These are phyloP conservation scores for Macrotrachela quadricornifera DNA, from an alignment of 1,140 invertebrate species.

Conservation along the genomic window DNA sequence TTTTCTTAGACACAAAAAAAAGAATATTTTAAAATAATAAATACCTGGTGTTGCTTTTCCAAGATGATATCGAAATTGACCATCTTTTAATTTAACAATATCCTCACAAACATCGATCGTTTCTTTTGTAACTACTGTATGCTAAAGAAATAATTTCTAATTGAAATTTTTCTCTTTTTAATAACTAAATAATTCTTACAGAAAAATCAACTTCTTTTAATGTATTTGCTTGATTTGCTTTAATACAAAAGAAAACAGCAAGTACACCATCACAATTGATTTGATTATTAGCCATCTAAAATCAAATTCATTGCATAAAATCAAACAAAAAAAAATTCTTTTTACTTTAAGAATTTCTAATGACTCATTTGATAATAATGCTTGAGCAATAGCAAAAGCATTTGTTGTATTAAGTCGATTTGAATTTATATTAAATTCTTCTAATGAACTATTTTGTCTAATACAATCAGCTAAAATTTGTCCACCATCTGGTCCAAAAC, in stretches of 20 bases:
- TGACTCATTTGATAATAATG: slow-evolving; percentile 21
- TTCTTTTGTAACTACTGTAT: too few relatives aligned
- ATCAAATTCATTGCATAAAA: background rate
- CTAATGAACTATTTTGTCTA: slow-evolving; percentile 17
- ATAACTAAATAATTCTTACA: slow-evolving; percentile 17
- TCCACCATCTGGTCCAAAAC: slow-evolving; percentile 24
- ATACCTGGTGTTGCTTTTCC: too few relatives aligned
- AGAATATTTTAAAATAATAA: too few relatives aligned
- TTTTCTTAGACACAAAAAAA: too few relatives aligned
- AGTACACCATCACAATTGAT: slow-evolving; percentile 24
- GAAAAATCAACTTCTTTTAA: slow-evolving; percentile 21
- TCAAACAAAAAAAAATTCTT: too few relatives aligned
- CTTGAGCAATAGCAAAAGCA: slow-evolving; percentile 20
- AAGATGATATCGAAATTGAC: too few relatives aligned
- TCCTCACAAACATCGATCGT: too few relatives aligned
- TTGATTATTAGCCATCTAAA: slow-evolving; percentile 28
- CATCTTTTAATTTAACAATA: too few relatives aligned
- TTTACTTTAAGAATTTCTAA: slow-evolving; percentile 22
- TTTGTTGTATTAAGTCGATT: slow-evolving; percentile 20
- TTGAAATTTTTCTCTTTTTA: too few relatives aligned
- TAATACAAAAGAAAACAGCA: slow-evolving; percentile 20
- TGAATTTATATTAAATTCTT: slow-evolving; percentile 22
- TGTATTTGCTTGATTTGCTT: slow-evolving; percentile 18
- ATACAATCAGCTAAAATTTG: slow-evolving; percentile 22
- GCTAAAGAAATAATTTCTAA: too few relatives aligned